Evolutionary conservation across 2,888 invertebrate species (phyloP), one percentile per base, ranked within the genome.

Genomic region (Microdon myrmicae): DNA sequence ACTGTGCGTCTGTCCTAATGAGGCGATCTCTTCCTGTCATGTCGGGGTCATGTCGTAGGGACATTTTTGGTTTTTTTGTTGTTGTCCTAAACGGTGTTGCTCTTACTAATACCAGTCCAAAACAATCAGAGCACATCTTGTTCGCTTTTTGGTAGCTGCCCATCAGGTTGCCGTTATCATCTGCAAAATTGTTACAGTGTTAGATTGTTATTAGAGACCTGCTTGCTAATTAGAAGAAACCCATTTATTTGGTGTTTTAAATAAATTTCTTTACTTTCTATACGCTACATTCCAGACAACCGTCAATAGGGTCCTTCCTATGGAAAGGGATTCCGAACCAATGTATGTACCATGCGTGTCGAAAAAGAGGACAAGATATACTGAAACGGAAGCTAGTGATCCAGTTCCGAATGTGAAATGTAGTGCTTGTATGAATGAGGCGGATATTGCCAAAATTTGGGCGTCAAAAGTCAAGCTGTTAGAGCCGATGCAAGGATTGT

Each of bases 381-480:
- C 43, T 1, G 60, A 60, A 13, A 4, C 35, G 1, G 48, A 48
- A 22, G 10, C 35, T 53, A 31, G 14, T 13, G 31, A 38, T 13
- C 4, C n/a, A 3, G n/a, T n/a, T n/a, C n/a, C n/a, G n/a, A n/a
- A n/a, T n/a, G n/a, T n/a, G n/a, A n/a, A n/a, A n/a, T n/a, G n/a
- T n/a, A n/a, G n/a, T n/a, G n/a, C n/a, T n/a, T n/a, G n/a, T n/a
- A n/a, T n/a, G n/a, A 48, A 31, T 4, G 54, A 54, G 20, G 19
- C 20, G 3, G 48, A 60, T n/a, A 38, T 60, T n/a, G 73, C 77
- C 4, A 74, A 75, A 26, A 75, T 77, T 2, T 77, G 77, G 77
- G 75, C 77, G 2, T 69, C 73, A 43, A 77, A 77, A 34, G 47
- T 77, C 0, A 76, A 77, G 39, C 71, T 75, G 10, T 59, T 77